These are phyloP conservation scores for Drosophila saltans DNA, from an alignment of 1,140 invertebrate species.

Conservation along the genomic window DNA sequence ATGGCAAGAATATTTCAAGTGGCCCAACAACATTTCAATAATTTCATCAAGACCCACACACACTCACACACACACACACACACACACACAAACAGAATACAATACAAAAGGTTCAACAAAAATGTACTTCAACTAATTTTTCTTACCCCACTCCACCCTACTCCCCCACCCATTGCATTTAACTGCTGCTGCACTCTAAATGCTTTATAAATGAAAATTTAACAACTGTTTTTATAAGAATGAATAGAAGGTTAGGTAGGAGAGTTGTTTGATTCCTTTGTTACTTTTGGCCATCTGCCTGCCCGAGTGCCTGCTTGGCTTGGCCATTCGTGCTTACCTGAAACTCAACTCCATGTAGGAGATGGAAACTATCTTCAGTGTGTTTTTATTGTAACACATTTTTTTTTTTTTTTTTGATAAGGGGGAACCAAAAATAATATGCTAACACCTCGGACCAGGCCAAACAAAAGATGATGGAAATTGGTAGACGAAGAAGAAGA, in stretches of 20 bases:
- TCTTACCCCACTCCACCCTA: not conserved
- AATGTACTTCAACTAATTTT: constrained; percentile 72
- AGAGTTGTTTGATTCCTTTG: constrained; percentile 35
- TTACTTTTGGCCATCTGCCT: constrained; percentile 11
- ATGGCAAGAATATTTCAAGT: constrained; percentile 39
- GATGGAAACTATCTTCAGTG: constrained; percentile 8
- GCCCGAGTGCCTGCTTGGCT: constrained; percentile 13
- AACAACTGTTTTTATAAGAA: constrained; percentile 72
- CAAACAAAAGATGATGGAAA: constrained; percentile 56
- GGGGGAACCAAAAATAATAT: constrained; percentile 56
- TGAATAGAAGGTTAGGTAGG: constrained; percentile 7
- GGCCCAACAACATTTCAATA: constrained; percentile 70
- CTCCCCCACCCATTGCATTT: not conserved
- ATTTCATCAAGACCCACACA: constrained; percentile 61
- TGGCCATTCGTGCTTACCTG: constrained; percentile 45
- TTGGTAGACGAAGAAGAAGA: constrained; percentile 13
- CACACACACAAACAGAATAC: not conserved
- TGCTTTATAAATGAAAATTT: constrained; percentile 78
- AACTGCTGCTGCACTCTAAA: constrained; percentile 44
- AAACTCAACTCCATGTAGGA: not conserved
- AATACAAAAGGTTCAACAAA: constrained; percentile 6
- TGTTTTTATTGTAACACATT: constrained; percentile 72
- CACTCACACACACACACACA: no score
- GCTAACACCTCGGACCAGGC: constrained; percentile 68
- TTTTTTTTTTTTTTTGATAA: constrained; percentile 56